Base-by-base conservation (phyloP, 2,113 vertebrate species). In the Progne subis region DNA sequence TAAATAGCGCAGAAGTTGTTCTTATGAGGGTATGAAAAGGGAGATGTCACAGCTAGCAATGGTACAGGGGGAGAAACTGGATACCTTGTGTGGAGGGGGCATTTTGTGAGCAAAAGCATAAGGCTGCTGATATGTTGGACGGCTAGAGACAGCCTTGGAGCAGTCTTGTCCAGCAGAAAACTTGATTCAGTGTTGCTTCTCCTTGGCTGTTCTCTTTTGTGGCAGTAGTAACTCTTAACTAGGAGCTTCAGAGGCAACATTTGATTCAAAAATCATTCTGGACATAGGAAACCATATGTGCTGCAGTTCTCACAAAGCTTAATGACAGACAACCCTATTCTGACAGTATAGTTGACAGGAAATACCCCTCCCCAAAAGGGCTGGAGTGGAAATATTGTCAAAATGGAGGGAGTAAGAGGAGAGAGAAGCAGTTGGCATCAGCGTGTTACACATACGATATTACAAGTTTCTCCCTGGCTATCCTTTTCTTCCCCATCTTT, bases 71-170 rank as follows among this genome's bases (percentile, higher is more conserved):
- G 46, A 65, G 23, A 55, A 59, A 29, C 7, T 12, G 55, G 23
- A 8, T 46, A 59, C 23, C 11, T 67, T 67, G 4, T 69, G 56
- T n/a, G 34, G 76, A 41, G 49, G 64, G 21, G 25, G 17, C 25
- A 5, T 18, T 57, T 44, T 34, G 11, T 55, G 49, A 63, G 14
- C 44, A 29, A 6, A 43, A 72, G 19, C 10, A 63, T 61, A n/a
- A 61, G 5, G 28, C 8, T 43, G 24, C 49, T 64, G 39, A 68
- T 49, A 41, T 4, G 1, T n/a, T 2, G 1, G 1, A 29, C 39
- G 85, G 49, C 41, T 81, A 15, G 41, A 78, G n/a, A 46, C 28
- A 67, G 14, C 43, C n/a, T 76, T 43, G 60, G 28, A 71, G n/a
- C 19, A 47, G 15, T 34, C 43, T 67, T 68, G 17, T 56, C 37